Conservation (phyloP, 2,113 vertebrate genomes). For the Pelecanoides urinatrix region DNA sequence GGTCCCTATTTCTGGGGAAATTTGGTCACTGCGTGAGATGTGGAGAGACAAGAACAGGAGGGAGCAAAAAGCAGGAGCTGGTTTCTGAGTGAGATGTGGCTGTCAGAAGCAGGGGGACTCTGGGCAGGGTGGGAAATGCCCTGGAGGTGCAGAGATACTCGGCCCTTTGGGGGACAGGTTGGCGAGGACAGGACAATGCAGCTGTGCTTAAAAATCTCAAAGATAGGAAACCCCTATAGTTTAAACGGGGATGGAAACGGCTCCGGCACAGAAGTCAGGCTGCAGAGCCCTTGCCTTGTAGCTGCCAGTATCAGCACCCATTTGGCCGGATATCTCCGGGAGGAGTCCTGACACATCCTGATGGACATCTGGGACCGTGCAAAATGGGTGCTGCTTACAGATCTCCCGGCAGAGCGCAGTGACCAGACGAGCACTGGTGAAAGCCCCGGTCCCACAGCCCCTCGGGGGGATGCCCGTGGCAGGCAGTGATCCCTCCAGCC, state of each 20-base stretch:
- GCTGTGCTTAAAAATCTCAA: background rate
- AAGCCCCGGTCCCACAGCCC: background rate
- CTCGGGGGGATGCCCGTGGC: rapidly evolving
- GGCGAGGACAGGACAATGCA: background rate
- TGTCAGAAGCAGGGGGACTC: background rate
- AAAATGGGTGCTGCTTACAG: background rate
- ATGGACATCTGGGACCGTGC: background rate
- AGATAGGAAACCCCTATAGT: background rate
- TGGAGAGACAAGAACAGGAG: background rate
- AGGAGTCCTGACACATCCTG: background rate
- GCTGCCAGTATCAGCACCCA: background rate
- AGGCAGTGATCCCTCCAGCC: background rate
- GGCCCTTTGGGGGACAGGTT: background rate
- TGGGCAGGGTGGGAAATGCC: background rate
- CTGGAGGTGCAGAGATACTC: background rate
- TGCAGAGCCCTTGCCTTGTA: background rate
- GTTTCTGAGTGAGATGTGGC: background rate
- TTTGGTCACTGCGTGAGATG: background rate
- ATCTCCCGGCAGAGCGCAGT: background rate
- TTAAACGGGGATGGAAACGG: rapidly evolving
- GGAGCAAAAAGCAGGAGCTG: background rate
- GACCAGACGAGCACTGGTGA: background rate
- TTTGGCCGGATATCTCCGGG: background rate
- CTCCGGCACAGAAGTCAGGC: background rate
- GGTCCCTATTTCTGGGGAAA: background rate